These are phyloP conservation scores for Torymus texanus DNA, from an alignment of 2,888 invertebrate genomes.

Conservation along the genomic window DNA sequence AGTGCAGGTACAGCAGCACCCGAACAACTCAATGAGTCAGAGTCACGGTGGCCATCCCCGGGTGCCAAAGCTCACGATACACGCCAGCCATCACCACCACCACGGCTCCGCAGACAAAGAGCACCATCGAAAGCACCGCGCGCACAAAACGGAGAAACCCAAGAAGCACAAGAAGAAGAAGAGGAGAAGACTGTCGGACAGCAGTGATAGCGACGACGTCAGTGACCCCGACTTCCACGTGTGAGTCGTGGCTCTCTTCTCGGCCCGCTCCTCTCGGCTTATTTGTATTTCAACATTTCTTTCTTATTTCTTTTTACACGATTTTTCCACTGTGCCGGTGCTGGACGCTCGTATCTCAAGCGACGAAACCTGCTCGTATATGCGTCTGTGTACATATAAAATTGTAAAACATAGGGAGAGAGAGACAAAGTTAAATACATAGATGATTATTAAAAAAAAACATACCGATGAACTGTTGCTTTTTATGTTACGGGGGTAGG, in stretches of 20 bases:
- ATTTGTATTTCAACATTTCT: constrained; percentile 10
- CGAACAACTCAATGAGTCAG: constrained; percentile 64
- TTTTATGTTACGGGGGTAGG: constrained; percentile 30
- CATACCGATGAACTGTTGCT: constrained; percentile 31
- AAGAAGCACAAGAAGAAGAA: constrained; percentile 74
- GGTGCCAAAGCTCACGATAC: constrained; percentile 72
- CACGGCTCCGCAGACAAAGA: constrained; percentile 62
- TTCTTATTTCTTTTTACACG: constrained; percentile 2
- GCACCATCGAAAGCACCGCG: constrained; percentile 71
- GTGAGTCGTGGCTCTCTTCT: constrained; percentile 62
- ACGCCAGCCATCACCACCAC: constrained; percentile 63
- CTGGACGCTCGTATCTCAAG: constrained; percentile 41
- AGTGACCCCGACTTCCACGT: constrained; percentile 79
- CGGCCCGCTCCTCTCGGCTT: constrained; percentile 6
- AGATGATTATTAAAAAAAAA: constrained; percentile 31
- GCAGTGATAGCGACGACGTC: constrained; percentile 80
- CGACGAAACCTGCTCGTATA: not conserved
- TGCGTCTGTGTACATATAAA: constrained; percentile 51
- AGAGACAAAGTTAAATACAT: constrained; percentile 38
- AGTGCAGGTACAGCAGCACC: constrained; percentile 55
- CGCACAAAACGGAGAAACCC: constrained; percentile 72
- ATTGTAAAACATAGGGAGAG: constrained; percentile 1
- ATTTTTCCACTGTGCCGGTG: constrained; percentile 52
- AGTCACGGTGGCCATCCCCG: constrained; percentile 68
- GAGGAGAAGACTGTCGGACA: constrained; percentile 73